Evolutionary conservation across 2,797 vertebrate species (phyloP).

Genomic region (Spondyliosoma cantharus): DNA sequence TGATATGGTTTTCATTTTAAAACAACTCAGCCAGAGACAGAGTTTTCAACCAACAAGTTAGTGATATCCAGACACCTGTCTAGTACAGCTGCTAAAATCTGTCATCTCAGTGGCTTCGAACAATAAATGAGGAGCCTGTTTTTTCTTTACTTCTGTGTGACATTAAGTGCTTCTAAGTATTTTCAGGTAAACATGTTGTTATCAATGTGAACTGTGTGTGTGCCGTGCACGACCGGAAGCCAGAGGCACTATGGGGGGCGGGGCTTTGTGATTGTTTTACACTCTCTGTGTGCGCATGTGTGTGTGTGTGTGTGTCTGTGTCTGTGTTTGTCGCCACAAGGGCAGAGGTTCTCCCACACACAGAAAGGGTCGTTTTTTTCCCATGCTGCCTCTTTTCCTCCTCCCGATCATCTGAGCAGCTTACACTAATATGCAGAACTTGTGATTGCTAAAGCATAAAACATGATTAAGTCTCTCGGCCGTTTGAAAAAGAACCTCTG

Average conservation of each 20-base stretch:
- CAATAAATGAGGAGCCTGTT: neutral
- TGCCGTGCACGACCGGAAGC: neutral
- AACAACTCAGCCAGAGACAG: neutral
- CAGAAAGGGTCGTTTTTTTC: slow-evolving; percentile 15
- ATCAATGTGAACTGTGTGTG: neutral
- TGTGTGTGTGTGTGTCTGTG: neutral
- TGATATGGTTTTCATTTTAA: neutral
- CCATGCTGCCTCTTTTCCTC: slow-evolving; percentile 21
- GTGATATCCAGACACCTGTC: neutral
- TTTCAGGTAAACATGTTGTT: neutral
- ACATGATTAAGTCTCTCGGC: slow-evolving; percentile 73
- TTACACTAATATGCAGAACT: slow-evolving; percentile 79
- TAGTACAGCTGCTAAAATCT: neutral
- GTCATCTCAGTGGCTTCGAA: neutral
- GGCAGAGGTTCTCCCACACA: slow-evolving; percentile 45
- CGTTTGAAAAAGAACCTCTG: slow-evolving; percentile 63
- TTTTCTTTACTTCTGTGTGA: neutral
- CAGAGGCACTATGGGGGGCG: no score
- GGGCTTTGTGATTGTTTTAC: neutral
- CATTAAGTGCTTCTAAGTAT: neutral
- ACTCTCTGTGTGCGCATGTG: neutral
- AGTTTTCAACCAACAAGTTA: neutral
- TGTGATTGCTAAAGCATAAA: slow-evolving; percentile 81
- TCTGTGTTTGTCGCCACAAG: slow-evolving; percentile 33
- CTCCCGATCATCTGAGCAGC: slow-evolving; percentile 66